Conservation (phyloP, 2,113 vertebrate genomes). For the Ochotona princeps region DNA sequence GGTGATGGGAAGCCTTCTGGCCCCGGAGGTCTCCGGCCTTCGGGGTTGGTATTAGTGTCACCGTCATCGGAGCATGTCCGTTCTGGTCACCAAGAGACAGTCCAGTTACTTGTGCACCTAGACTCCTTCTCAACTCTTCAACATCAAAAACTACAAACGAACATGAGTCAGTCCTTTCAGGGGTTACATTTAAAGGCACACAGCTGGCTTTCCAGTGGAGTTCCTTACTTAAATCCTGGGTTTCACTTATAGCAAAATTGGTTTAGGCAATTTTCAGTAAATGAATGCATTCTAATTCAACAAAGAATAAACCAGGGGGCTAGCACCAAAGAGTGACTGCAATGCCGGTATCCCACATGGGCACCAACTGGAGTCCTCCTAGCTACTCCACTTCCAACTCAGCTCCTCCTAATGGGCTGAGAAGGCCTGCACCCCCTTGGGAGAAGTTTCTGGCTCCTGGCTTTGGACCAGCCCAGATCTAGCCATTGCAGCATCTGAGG, state of each 20-base stretch:
- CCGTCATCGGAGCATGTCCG: background rate
- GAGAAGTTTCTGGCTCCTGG: too few species aligned
- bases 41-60: background rate
- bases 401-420: too few species aligned
- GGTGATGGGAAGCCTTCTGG: background rate
- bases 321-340: too few species aligned
- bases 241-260: slow-evolving; percentile 6
- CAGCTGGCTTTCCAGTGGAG: background rate
- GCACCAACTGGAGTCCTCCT: too few species aligned
- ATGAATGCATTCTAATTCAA: background rate
- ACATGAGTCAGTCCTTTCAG: background rate
- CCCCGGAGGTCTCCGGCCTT: background rate
- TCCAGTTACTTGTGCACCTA: background rate
- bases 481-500: too few species aligned
- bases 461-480: too few species aligned
- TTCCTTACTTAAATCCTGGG: slow-evolving; percentile 4
- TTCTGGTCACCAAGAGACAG: background rate
- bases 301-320: background rate
- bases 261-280: background rate
- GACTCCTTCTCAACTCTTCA: background rate
- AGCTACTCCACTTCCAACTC: too few species aligned
- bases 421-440: too few species aligned
- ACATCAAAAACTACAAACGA: background rate
- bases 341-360: too few species aligned
- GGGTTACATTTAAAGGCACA: slow-evolving; percentile 22